Evolutionary conservation across 2,888 invertebrate genomes (phyloP).

Genomic region (Diadromus collaris): DNA sequence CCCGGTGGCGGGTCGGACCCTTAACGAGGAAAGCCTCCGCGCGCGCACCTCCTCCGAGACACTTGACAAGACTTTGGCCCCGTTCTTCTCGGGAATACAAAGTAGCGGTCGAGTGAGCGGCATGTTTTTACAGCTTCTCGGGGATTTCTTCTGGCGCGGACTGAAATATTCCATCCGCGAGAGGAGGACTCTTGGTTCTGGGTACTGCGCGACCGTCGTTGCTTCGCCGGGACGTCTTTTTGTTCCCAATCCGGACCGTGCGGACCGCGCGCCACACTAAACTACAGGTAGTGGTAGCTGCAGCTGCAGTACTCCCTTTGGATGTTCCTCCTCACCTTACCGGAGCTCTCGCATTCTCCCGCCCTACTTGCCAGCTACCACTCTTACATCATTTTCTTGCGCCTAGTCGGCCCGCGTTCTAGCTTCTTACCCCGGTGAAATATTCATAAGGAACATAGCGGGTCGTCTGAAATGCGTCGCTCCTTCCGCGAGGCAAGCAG

Average conservation of each 20-base stretch:
- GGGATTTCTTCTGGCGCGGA: slow-evolving; percentile 52
- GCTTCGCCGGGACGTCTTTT: slow-evolving; percentile 39
- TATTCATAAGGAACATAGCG: slow-evolving; percentile 26
- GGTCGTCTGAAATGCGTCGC: slow-evolving; percentile 1
- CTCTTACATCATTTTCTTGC: slow-evolving; percentile 23
- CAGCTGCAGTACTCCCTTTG: not conserved
- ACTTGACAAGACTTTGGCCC: slow-evolving; percentile 64
- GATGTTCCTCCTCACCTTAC: not conserved
- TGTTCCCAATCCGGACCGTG: slow-evolving; percentile 9
- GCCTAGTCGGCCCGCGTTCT: slow-evolving; percentile 7
- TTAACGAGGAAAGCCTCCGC: slow-evolving; percentile 60
- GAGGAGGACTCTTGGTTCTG: slow-evolving; percentile 5
- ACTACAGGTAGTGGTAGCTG: slow-evolving; percentile 7
- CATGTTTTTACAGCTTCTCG: slow-evolving; percentile 55
- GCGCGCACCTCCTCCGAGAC: slow-evolving; percentile 54
- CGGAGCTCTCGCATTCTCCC: slow-evolving; percentile 10
- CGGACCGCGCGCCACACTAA: not conserved
- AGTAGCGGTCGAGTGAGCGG: slow-evolving; percentile 58
- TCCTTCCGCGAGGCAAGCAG: not conserved
- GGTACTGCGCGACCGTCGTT: not conserved
- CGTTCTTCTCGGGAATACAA: slow-evolving; percentile 62
- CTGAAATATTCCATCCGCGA: slow-evolving; percentile 48
- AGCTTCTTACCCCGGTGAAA: slow-evolving; percentile 25
- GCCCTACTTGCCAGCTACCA: not conserved
- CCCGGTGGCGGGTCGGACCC: slow-evolving; percentile 49